Evolutionary conservation across 2,888 invertebrate species (phyloP), one percentile per base, ranked within the genome.

Genomic region (Cynaeus angustus): DNA sequence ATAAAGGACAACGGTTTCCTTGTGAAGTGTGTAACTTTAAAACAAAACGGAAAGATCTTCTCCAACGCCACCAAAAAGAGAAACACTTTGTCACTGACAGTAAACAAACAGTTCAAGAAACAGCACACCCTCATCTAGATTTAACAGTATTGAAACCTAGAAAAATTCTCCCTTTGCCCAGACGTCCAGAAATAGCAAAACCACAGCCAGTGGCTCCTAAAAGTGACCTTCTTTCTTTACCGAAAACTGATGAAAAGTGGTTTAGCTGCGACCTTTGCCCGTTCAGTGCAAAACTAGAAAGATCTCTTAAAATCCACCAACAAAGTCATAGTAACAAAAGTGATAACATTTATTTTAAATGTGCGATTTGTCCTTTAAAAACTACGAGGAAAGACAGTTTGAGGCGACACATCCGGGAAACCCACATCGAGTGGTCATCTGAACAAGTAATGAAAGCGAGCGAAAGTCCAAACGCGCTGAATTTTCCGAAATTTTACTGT

Each of bases 381-480:
- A 41, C 41, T 0, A 13, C 13, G 12, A 41, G 41, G 3, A 41
- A 13, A n/a, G 12, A 13, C 12, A 12, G 41, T 12, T 10, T 41
- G 41, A 41, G 12, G 12, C 7, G 13, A 12, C 41, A 41, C n/a
- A 12, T 41, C 2, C n/a, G 13, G 6, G 41, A 41, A 6, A 13
- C 41, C 1, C 37, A 37, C 37, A n/a, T n/a, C 2, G n/a, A 37
- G 21, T 21, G 21, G 21, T 21, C 21, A 3, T 21, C 21, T 1
- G 37, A 37, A 37, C 37, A 37, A 37, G 37, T 37, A 2, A 37
- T n/a, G n/a, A 37, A 37, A 7, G 37, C 37, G 37, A 21, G 21
- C 4, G 21, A 21, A 4, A 21, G 21, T 21, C 21, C 21, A 21
- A 21, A 21, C 21, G 37, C 37, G 37, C 9, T 37, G 37, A 37